Evolutionary conservation across 2,888 invertebrate species (phyloP).

Genomic region (Drosophila ezoana): DNA sequence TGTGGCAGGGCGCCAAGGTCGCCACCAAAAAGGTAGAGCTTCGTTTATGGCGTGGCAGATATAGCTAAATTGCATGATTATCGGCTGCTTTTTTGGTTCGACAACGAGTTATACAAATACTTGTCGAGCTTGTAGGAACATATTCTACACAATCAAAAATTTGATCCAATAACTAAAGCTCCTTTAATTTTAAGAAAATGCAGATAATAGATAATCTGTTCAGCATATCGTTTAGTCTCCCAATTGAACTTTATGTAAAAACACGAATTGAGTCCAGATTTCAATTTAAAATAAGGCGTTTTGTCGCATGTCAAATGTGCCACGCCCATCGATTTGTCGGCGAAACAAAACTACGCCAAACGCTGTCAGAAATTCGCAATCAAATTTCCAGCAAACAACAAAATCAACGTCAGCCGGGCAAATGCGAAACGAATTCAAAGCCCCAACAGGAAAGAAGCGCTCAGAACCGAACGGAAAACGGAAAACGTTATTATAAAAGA

Average conservation of each 20-base stretch:
- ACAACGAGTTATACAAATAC: neutral
- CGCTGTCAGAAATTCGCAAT: conserved; percentile 60
- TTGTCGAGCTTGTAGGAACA: neutral
- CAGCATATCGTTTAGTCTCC: neutral
- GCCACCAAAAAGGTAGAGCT: conserved; percentile 1
- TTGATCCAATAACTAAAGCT: too few relatives aligned
- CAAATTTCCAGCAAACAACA: conserved; percentile 45
- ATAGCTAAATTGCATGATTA: conserved; percentile 36
- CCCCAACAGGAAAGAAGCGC: conserved; percentile 1
- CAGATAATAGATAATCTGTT: too few relatives aligned
- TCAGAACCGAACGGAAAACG: conserved; percentile 28
- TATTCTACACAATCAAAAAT: too few relatives aligned
- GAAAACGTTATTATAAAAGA: conserved; percentile 30
- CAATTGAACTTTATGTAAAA: neutral
- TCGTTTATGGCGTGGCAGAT: conserved; percentile 6
- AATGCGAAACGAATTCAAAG: conserved; percentile 31
- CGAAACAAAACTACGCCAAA: neutral
- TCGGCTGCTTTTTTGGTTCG: conserved; percentile 15
- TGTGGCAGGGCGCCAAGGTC: conserved; percentile 2
- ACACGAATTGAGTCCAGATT: neutral
- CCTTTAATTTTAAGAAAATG: too few relatives aligned
- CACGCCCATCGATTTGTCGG: conserved; percentile 7
- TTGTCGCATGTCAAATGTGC: conserved; percentile 7
- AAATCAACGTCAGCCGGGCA: too few relatives aligned
- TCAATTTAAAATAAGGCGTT: neutral